A percentile compares a stretch with the other conserved stretches of the same genome.
Evolutionary conservation across 2,113 vertebrate species (phyloP).

Genomic region (Dicrurus megarhynchus): DNA sequence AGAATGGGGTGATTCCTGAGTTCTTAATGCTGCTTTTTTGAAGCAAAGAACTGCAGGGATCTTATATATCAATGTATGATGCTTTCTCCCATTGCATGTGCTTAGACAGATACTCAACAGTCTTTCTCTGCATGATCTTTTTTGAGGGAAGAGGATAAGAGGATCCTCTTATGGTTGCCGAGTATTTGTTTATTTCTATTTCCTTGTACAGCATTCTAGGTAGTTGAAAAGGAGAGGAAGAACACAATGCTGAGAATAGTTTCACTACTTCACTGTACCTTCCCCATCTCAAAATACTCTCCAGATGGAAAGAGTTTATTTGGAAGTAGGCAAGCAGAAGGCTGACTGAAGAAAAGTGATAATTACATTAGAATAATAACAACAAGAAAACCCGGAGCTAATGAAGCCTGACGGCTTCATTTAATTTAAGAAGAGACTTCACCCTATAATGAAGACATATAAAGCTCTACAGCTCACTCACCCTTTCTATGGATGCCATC

Average conservation of each 20-base stretch:
- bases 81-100: not conserved
- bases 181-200: not conserved
- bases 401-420: constrained; percentile 36
- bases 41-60: not conserved
- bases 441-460: constrained; percentile 17
- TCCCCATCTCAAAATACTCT: constrained; percentile 26
- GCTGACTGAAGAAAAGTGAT: constrained; percentile 45
- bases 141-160: not conserved
- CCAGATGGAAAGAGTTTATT: constrained; percentile 51
- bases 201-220: not conserved
- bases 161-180: not conserved
- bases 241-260: not conserved
- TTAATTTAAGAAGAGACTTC: constrained; percentile 44
- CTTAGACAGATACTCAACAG: not conserved
- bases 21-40: not conserved
- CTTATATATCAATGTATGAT: not conserved
- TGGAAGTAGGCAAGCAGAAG: constrained; percentile 42
- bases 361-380: constrained; percentile 59
- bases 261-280: constrained; percentile 3
- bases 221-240: not conserved
- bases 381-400: constrained; percentile 26
- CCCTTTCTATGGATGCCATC: not conserved
- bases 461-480: not conserved
- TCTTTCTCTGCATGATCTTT: not conserved
- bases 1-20: not conserved